Evolutionary conservation across 2,797 vertebrate species (phyloP).

Genomic region (Anguilla anguilla): DNA sequence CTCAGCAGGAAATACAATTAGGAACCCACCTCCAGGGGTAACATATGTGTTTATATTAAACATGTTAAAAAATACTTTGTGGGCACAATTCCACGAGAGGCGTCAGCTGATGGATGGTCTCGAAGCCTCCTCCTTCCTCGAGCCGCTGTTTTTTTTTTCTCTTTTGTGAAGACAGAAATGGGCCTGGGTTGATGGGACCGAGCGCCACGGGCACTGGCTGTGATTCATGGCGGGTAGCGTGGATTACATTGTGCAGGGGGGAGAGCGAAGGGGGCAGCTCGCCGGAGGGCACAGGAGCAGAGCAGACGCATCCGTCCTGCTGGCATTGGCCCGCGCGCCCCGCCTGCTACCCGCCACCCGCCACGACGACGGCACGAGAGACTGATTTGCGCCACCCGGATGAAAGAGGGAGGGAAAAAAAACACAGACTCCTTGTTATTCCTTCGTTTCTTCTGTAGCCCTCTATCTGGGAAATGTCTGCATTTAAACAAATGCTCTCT

Average conservation of each 20-base stretch:
- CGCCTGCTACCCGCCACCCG: not conserved
- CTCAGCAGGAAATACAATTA: not conserved
- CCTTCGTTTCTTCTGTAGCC: not conserved
- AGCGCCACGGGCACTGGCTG: not conserved
- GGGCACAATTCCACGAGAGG: not conserved
- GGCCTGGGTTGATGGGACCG: not conserved
- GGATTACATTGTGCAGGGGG: not conserved
- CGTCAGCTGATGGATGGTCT: not conserved
- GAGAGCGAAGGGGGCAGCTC: not conserved
- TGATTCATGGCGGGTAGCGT: not conserved
- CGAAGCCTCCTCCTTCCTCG: not conserved
- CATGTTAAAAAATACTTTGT: slow-evolving; percentile 1
- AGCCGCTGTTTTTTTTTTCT: not conserved
- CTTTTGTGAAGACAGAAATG: not conserved
- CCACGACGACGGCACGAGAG: not conserved
- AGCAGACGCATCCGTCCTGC: not conserved
- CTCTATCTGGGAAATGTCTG: not conserved
- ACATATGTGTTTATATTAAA: not conserved
- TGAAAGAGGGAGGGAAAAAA: not conserved
- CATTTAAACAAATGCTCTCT: not conserved
- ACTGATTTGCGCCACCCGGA: not conserved
- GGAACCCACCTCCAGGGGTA: not conserved
- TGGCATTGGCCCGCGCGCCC: not conserved
- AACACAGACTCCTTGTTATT: not conserved
- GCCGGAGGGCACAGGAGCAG: not conserved